Evolutionary conservation across 2,113 vertebrate genomes (phyloP).

Genomic region (Helogale parvula): DNA sequence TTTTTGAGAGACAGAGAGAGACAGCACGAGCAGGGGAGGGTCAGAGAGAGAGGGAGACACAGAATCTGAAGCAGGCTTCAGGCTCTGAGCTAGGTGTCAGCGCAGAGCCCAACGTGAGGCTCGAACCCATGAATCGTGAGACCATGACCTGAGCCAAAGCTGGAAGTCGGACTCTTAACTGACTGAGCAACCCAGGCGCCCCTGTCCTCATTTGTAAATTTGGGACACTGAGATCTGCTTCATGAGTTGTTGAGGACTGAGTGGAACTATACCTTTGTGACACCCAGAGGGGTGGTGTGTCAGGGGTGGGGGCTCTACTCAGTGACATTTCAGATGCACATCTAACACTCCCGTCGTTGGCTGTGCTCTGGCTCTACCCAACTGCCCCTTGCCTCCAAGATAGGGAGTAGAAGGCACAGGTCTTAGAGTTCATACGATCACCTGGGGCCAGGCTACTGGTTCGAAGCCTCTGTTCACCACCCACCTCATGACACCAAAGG

Average conservation of each 20-base stretch:
- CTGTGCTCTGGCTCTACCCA: neutral
- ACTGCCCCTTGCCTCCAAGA: rapidly evolving
- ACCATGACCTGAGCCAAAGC: no score
- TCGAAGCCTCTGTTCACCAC: neutral
- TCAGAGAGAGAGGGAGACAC: no score
- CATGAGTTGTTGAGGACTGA: neutral
- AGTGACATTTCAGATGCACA: rapidly evolving
- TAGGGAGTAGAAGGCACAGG: neutral
- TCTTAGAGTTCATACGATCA: neutral
- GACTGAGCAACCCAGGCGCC: no score
- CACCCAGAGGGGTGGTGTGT: neutral
- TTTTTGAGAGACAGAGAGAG: no score
- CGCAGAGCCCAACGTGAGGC: no score
- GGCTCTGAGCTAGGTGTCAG: no score
- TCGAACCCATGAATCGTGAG: no score
- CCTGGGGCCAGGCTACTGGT: neutral
- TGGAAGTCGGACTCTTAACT: no score
- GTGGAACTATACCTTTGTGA: neutral
- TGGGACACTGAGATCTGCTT: neutral
- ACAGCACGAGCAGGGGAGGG: no score
- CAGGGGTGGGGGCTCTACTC: neutral
- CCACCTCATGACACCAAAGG: no score
- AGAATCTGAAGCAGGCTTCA: no score
- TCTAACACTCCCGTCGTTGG: rapidly evolving
- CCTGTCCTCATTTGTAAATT: neutral